Percentiles rank a stretch among this genome's conserved stretches.
phyloP scores from a whole-genome alignment of 1,140 invertebrate genomes.

The Ditylenchus dipsaci region DNA sequence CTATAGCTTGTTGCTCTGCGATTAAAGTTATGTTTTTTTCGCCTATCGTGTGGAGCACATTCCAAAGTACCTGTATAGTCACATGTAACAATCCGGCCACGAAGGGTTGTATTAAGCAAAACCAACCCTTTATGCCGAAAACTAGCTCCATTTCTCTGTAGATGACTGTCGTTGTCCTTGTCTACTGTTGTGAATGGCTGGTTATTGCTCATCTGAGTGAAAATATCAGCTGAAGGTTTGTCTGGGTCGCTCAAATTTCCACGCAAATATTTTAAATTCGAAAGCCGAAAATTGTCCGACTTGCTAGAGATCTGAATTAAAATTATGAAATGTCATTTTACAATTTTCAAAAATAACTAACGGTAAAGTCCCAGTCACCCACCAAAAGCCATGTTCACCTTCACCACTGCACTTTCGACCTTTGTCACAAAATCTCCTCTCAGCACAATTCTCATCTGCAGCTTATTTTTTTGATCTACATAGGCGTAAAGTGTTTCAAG shows the following conservation, averaged over 20 bases:
- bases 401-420: not conserved
- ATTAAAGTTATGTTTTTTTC: too few species aligned
- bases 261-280: not conserved
- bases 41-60: too few species aligned
- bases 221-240: not conserved
- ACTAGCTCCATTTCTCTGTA: slow-evolving; percentile 3
- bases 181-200: slow-evolving; percentile 16
- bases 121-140: slow-evolving; percentile 9
- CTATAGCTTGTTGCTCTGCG: too few species aligned
- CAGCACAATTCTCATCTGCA: slow-evolving; percentile 13
- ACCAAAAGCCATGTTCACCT: slow-evolving; percentile 13
- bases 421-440: slow-evolving; percentile 7
- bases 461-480: not conserved
- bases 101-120: too few species aligned
- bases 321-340: not conserved
- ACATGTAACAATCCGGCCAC: too few species aligned
- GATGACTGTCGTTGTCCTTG: slow-evolving; percentile 13
- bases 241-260: not conserved
- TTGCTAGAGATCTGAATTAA: not conserved
- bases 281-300: not conserved
- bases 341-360: not conserved
- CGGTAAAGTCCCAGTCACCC: slow-evolving; percentile 19
- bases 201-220: slow-evolving; percentile 6
- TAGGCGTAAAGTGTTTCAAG: slow-evolving; percentile 10
- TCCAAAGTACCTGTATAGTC: too few species aligned